Evolutionary conservation across 2,888 invertebrate species (phyloP).

Genomic region (Nasonovia ribisnigri): DNA sequence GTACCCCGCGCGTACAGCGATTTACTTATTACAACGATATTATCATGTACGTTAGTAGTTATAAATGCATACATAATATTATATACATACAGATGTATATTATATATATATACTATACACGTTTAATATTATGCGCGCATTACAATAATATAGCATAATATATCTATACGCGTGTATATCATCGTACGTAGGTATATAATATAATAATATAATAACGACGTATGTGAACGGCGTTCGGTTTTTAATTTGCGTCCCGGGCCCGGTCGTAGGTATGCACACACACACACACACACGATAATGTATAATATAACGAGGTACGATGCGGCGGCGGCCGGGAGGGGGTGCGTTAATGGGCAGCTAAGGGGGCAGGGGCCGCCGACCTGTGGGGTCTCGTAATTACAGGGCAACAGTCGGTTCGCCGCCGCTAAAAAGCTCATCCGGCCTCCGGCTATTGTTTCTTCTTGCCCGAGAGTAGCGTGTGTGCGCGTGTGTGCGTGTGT

Average conservation of each 20-base stretch:
- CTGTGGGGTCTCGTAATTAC: slow-evolving; percentile 61
- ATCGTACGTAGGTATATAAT: too few species aligned
- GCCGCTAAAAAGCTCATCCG: slow-evolving; percentile 60
- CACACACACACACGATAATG: background rate
- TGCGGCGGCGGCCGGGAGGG: slow-evolving; percentile 3
- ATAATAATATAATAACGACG: background rate
- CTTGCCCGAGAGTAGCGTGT: background rate
- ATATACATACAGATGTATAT: background rate
- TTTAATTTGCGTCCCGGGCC: slow-evolving; percentile 39
- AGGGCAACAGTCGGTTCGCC: slow-evolving; percentile 42
- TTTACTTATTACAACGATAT: background rate
- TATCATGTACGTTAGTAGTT: too few species aligned
- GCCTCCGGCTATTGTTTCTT: slow-evolving; percentile 62
- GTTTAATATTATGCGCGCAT: background rate
- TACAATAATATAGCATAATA: background rate
- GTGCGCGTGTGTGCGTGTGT: background rate
- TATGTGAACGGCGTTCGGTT: slow-evolving; percentile 28
- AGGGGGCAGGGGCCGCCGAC: slow-evolving; percentile 56
- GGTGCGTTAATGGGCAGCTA: slow-evolving; percentile 50
- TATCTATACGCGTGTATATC: background rate
- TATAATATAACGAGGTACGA: slow-evolving; percentile 31
- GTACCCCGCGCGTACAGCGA: background rate
- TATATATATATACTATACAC: background rate
- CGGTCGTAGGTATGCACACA: background rate
- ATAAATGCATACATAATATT: too few species aligned